Conservation (phyloP, 2,888 invertebrate species). For the Chrysolina haemoptera region DNA sequence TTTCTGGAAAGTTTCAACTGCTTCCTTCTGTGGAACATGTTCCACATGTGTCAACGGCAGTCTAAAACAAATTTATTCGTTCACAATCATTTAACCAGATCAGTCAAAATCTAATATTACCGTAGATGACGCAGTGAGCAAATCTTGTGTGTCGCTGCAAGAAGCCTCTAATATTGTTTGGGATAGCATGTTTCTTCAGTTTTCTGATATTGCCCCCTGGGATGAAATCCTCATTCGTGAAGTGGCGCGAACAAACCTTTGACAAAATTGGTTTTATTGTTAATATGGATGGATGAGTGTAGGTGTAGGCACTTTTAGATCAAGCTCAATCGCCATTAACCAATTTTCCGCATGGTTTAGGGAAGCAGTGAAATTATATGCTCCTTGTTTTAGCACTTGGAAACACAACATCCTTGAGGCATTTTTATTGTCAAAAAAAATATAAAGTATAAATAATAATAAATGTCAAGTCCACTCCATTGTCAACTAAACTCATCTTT, state of each 20-base stretch:
- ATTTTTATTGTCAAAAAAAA: too few relatives aligned
- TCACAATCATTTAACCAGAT: conserved; percentile 2
- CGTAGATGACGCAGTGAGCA: too few relatives aligned
- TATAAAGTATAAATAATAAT: too few relatives aligned
- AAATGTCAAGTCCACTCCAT: too few relatives aligned
- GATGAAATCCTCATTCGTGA: neutral
- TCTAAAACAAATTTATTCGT: conserved; percentile 1
- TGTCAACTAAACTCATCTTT: too few relatives aligned
- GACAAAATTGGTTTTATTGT: conserved; percentile 8
- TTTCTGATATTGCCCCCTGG: conserved; percentile 11
- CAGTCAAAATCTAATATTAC: conserved; percentile 8
- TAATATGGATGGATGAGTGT: neutral
- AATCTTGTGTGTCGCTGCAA: conserved; percentile 10
- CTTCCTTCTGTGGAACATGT: conserved; percentile 4
- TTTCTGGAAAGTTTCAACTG: conserved; percentile 11
- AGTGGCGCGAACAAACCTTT: too few relatives aligned
- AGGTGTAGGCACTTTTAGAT: conserved; percentile 11
- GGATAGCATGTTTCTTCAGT: conserved; percentile 11
- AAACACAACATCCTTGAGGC: too few relatives aligned
- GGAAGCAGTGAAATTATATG: conserved; percentile 7
- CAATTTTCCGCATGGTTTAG: neutral
- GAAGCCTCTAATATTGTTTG: neutral
- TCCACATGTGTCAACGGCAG: conserved; percentile 10
- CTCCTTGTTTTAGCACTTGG: neutral
- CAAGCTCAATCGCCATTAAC: conserved; percentile 5